Base-by-base conservation (phyloP, 2,113 vertebrate species). In the Pungitius pungitius region DNA sequence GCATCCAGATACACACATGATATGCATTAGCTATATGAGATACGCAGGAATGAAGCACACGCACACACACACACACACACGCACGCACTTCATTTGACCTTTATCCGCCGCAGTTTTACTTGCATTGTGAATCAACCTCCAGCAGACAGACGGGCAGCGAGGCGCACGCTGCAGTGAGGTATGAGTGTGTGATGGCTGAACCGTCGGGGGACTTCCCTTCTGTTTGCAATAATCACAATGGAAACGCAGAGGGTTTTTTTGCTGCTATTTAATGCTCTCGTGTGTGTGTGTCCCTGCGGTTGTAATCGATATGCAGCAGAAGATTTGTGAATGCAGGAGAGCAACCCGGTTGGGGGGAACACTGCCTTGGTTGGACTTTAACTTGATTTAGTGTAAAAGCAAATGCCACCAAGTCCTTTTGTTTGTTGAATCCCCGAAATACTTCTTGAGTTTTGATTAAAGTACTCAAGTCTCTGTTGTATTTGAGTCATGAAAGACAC, bases 11-110 rank as follows among this genome's bases (percentile, higher is more conserved):
- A 40, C 66, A 78, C 71, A 64, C 54, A 66, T 57, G 40, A 67
- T 22, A 55, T 37, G 61, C 18, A 18, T 57, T 14, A 55, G 33
- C 51, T 18, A 17, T 64, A 39, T 13, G 69, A 78, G 55, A 70
- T 35, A n/a, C 33, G 43, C 14, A 39, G 15, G 6, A 37, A 43
- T 15, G 17, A 22, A 22, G 35, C 3, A 56, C 51, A 62, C 49
- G 56, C 51, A 62, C 49, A n/a, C 40, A 70, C 57, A 55, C 51
- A 69, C 57, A 55, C 56, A 60, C 4, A 61, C 27, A 18, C 49
- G 26, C 49, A 69, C 57, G 59, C 54, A 64, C 68, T 73, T 35
- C 24, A 60, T 73, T 73, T 75, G 60, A 88, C 65, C 65, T 77
- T 49, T 60, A 56, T 75, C 9, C 13, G 43, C 69, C 63, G 69